Base-by-base conservation (phyloP, 2,113 vertebrate genomes). In the Haemorhous mexicanus region DNA sequence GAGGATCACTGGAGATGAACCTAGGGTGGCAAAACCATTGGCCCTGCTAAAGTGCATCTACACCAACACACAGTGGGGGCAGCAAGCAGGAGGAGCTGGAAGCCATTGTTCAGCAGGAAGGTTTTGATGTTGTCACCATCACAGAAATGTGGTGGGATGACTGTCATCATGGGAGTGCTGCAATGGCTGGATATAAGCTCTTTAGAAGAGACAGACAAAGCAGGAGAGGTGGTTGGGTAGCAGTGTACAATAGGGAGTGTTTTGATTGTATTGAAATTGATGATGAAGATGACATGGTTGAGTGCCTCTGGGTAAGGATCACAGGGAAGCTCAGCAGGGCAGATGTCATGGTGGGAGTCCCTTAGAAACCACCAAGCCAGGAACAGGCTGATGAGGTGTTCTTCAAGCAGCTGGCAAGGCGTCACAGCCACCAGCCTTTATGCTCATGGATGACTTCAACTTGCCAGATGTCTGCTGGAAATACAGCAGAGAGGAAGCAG, bases 11-110 rank as follows among this genome's bases (percentile, higher is more conserved):
- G 9, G 73, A 68, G 63, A 12, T 33, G 37, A 52, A 9, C 44
- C 32, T 21, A 7, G 37, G 22, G 47, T 47, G 33, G 33, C 61
- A 68, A 35, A 50, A 8, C 16, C 3, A 1, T 11, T 61, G 33
- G 12, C 12, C 46, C 0, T 0, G 39, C 55, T 39, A 7, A 46
- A 39, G 23, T 33, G 23, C 19, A 3, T 39, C 55, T 46, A 11
- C 47, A 24, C 23, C 56, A 30, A 16, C 2, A 4, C 2, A 4
- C 56, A 13, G 6, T 28, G 47, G 19, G 56, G n/a, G 33, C 47
- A 46, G n/a, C 39, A n/a, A 44, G 55, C 33, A n/a, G 64, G 55
- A 87, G 64, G 64, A 69, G 23, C 27, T 69, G 53, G 53, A 69
- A 87, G 50, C 27, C 8, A 0, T 16, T 44, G 28, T 46, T 52